Conservation (phyloP, 1,140 invertebrate genomes). For the Leptinotarsa texana region DNA sequence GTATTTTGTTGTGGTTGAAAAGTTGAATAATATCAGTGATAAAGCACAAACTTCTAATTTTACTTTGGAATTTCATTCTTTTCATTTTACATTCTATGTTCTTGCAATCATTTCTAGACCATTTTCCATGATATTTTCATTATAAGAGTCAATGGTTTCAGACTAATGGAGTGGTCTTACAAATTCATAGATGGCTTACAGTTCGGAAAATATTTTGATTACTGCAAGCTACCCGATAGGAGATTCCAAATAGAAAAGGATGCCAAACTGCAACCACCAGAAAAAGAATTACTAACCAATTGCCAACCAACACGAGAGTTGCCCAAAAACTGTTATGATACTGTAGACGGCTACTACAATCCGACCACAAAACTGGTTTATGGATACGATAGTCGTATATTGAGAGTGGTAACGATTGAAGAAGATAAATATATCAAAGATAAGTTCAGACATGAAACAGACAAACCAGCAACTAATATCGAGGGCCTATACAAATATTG, state of each 20-base stretch:
- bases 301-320: conserved; percentile 28
- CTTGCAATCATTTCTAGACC: no score
- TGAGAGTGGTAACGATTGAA: not conserved
- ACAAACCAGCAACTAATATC: conserved; percentile 15
- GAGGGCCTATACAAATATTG: conserved; percentile 33
- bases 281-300: conserved; percentile 30
- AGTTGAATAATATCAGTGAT: no score
- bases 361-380: conserved; percentile 27
- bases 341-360: conserved; percentile 35
- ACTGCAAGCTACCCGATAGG: conserved; percentile 27
- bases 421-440: conserved; percentile 10
- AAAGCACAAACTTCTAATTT: no score
- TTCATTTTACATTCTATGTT: no score
- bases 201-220: conserved; percentile 8
- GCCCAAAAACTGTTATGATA: conserved; percentile 34
- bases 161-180: not conserved
- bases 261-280: conserved; percentile 20
- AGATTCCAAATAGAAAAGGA: conserved; percentile 28
- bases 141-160: not conserved
- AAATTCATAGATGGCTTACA: conserved; percentile 26
- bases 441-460: conserved; percentile 22
- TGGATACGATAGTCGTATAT: conserved; percentile 14
- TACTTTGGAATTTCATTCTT: no score
- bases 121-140: no score
- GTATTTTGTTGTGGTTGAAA: no score